These are phyloP conservation scores for Illadopsis cleaveri DNA, from an alignment of 2,113 vertebrate species.

Conservation along the genomic window DNA sequence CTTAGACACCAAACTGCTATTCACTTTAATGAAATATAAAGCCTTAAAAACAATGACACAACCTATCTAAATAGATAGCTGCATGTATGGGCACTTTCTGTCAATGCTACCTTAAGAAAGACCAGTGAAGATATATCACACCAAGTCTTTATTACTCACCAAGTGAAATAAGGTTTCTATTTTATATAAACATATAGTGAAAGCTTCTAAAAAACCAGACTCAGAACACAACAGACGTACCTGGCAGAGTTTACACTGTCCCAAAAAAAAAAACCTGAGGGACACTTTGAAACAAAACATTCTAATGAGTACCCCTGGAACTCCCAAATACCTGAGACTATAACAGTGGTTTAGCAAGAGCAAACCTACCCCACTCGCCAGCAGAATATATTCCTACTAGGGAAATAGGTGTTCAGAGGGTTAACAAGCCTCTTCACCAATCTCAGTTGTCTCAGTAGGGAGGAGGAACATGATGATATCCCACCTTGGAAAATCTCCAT, in stretches of 20 bases:
- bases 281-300: neutral
- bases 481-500: neutral
- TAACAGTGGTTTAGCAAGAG: neutral
- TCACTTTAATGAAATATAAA: neutral
- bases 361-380: neutral
- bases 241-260: neutral
- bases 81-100: neutral
- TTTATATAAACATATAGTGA: neutral
- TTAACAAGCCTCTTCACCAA: neutral
- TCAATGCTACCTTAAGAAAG: neutral
- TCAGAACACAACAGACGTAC: neutral
- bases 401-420: neutral
- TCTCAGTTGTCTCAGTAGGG: neutral
- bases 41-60: neutral
- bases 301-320: neutral
- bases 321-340: neutral
- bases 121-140: neutral
- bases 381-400: neutral
- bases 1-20: neutral
- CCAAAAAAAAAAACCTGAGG: neutral
- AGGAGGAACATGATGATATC: neutral
- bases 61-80: neutral
- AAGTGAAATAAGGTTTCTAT: neutral
- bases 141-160: neutral
- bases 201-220: neutral